Percentiles rank a stretch among this genome's conserved stretches.
Evolutionary conservation across 2,888 invertebrate genomes (phyloP).

Genomic region (Gerris lacustris): DNA sequence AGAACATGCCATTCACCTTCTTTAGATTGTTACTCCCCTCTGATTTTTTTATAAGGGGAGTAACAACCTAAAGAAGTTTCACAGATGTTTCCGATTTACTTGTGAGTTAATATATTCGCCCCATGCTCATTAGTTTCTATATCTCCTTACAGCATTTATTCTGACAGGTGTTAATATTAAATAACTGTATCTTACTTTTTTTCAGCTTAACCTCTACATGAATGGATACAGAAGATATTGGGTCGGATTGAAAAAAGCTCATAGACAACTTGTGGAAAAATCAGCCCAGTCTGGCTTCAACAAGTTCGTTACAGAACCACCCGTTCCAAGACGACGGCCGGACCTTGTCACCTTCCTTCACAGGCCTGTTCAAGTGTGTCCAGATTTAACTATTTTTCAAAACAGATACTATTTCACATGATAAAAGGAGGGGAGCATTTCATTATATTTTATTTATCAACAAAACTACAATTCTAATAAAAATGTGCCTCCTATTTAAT

Average conservation of each 20-base stretch:
- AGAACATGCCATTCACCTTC: too few relatives aligned
- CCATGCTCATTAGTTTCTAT: too few relatives aligned
- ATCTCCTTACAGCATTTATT: too few relatives aligned
- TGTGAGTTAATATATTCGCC: too few relatives aligned
- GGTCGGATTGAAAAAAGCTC: conserved; percentile 70
- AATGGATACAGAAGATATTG: conserved; percentile 71
- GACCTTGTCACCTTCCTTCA: conserved; percentile 75
- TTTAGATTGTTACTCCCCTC: too few relatives aligned
- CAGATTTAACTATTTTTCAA: conserved; percentile 1
- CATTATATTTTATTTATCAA: too few relatives aligned
- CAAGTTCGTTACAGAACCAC: conserved; percentile 64
- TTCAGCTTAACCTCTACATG: conserved; percentile 47
- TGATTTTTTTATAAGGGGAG: too few relatives aligned
- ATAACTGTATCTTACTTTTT: not conserved
- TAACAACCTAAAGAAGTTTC: too few relatives aligned
- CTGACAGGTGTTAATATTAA: too few relatives aligned
- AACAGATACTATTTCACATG: not conserved
- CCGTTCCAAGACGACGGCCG: conserved; percentile 66
- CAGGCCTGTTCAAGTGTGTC: conserved; percentile 55
- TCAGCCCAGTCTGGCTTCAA: conserved; percentile 60
- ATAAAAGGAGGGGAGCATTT: not conserved
- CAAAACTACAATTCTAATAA: too few relatives aligned
- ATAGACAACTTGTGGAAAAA: conserved; percentile 60
- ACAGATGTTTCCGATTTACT: too few relatives aligned
- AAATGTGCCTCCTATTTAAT: too few relatives aligned